Percentiles rank a stretch among this genome's conserved stretches.
These are phyloP conservation scores for Scaptodrosophila latifasciaeformis DNA, from an alignment of 2,888 invertebrate species.

Conservation along the genomic window DNA sequence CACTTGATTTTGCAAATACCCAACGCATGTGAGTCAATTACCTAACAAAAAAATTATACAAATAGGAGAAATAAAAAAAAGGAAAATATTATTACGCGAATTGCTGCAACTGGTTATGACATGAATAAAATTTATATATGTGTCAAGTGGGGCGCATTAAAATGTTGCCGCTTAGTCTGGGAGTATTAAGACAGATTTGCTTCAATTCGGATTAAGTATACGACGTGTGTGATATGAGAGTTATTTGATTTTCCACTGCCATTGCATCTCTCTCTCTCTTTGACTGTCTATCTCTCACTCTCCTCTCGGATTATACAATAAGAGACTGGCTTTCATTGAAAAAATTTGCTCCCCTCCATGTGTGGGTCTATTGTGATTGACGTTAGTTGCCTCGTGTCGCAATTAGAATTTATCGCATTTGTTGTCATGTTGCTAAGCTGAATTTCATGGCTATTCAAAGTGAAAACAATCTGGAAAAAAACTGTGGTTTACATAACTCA, in stretches of 20 bases:
- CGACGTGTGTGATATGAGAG: constrained; percentile 24
- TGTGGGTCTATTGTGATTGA: constrained; percentile 2
- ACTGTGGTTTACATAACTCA: constrained; percentile 29
- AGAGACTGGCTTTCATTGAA: constrained; percentile 19
- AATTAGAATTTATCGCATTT: constrained; percentile 58
- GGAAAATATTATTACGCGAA: constrained; percentile 35
- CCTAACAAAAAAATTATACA: constrained; percentile 22
- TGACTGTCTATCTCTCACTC: background rate
- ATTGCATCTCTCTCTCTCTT: constrained; percentile 21
- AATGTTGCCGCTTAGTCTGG: constrained; percentile 36
- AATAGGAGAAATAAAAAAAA: constrained; percentile 17
- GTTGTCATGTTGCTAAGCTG: constrained; percentile 32
- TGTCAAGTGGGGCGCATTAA: constrained; percentile 40
- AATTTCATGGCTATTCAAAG: constrained; percentile 9
- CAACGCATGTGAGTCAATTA: constrained; percentile 24
- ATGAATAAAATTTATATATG: constrained; percentile 26
- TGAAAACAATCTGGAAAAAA: constrained; percentile 9
- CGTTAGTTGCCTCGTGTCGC: constrained; percentile 43
- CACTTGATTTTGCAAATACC: constrained; percentile 1
- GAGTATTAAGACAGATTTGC: constrained; percentile 16
- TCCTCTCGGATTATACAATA: background rate
- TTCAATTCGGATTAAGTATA: constrained; percentile 42
- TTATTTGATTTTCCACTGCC: constrained; percentile 10
- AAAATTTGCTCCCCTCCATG: background rate
- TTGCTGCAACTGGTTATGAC: constrained; percentile 43